Evolutionary conservation across 2,888 invertebrate genomes (phyloP).

Genomic region (Abrostola tripartita): DNA sequence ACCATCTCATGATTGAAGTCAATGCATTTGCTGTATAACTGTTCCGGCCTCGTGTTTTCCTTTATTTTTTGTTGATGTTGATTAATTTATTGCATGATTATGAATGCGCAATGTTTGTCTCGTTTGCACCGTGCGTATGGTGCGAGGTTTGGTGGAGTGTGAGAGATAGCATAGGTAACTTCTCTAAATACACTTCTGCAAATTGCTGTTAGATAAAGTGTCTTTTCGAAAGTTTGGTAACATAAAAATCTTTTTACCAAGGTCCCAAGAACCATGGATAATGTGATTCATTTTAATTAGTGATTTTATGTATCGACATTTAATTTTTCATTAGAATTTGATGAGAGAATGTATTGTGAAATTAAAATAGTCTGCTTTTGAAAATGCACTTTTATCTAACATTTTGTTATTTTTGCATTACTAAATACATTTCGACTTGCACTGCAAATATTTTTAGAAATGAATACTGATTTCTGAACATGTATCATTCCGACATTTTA

Average conservation of each 20-base stretch:
- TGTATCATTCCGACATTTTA: constrained; percentile 23
- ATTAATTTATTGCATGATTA: constrained; percentile 82
- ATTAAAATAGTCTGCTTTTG: constrained; percentile 9
- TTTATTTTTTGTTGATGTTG: constrained; percentile 74
- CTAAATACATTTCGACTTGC: constrained; percentile 4
- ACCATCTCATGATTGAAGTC: constrained; percentile 8
- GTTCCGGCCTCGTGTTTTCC: constrained; percentile 54
- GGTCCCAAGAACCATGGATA: not conserved
- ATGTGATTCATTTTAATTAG: constrained; percentile 3
- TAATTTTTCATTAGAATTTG: constrained; percentile 6
- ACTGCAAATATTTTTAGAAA: constrained; percentile 19
- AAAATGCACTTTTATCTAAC: constrained; percentile 25
- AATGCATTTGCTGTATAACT: constrained; percentile 45
- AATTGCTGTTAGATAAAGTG: constrained; percentile 26
- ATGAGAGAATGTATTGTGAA: not conserved
- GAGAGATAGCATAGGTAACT: constrained; percentile 48
- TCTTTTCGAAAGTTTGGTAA: constrained; percentile 29
- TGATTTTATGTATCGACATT: constrained; percentile 7
- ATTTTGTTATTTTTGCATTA: constrained; percentile 11
- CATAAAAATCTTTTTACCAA: constrained; percentile 9
- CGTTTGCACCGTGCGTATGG: constrained; percentile 57
- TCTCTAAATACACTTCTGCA: constrained; percentile 19
- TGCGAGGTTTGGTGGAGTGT: constrained; percentile 63
- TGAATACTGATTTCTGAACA: constrained; percentile 15
- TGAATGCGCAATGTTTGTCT: constrained; percentile 60